Evolutionary conservation across 1,140 invertebrate genomes (phyloP).

Genomic region (Drosophila ironensis): DNA sequence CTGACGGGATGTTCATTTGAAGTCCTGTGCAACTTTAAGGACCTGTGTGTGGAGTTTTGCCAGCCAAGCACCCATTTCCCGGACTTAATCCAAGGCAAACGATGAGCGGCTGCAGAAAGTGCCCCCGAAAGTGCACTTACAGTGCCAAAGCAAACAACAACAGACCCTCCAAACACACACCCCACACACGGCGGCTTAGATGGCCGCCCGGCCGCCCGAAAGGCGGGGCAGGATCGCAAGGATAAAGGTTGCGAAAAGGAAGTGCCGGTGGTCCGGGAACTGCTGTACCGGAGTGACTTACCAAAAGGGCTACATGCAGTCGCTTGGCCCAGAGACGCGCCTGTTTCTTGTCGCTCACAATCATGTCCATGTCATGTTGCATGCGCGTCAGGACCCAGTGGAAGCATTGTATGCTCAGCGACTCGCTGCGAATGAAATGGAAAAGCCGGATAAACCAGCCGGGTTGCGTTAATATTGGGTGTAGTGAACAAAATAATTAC

Average conservation of each 20-base stretch:
- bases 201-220: constrained; percentile 12
- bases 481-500: not conserved
- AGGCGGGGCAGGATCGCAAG: not conserved
- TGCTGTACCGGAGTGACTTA: constrained; percentile 72
- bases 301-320: constrained; percentile 90
- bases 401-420: constrained; percentile 93
- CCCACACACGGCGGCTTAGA: constrained; percentile 9
- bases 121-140: constrained; percentile 74
- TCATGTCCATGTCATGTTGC: constrained; percentile 94
- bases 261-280: not conserved
- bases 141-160: constrained; percentile 66
- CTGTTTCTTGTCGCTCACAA: constrained; percentile 93
- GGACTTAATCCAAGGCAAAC: constrained; percentile 46
- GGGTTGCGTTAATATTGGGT: constrained; percentile 2
- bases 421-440: constrained; percentile 86
- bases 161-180: constrained; percentile 23
- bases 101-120: constrained; percentile 35
- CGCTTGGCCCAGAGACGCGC: constrained; percentile 90
- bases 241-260: not conserved
- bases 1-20: constrained; percentile 14
- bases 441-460: constrained; percentile 25
- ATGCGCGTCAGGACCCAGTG: constrained; percentile 96
- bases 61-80: not conserved
- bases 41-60: not conserved
- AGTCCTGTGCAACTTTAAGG: constrained; percentile 24